Percentiles rank a stretch among this genome's conserved stretches.
Conservation (phyloP, 2,888 invertebrate genomes). For the Synergus gifuensis region DNA sequence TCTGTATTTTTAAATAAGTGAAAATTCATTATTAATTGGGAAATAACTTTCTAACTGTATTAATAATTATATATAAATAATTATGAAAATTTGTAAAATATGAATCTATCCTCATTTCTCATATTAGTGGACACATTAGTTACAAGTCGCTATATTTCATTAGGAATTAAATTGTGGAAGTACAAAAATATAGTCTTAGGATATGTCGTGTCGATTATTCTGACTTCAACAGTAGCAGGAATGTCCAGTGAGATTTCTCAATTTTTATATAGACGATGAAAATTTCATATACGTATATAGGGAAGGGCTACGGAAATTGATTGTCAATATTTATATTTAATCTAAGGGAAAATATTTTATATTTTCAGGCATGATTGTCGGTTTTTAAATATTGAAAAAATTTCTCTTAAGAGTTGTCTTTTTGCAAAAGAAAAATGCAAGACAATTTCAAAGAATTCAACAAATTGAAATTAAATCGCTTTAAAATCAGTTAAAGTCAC, state of each 20-base stretch:
- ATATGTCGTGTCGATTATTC: slow-evolving; percentile 64
- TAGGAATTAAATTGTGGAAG: slow-evolving; percentile 57
- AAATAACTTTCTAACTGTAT: too few species aligned
- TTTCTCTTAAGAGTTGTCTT: too few species aligned
- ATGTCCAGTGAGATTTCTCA: neutral
- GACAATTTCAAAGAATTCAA: too few species aligned
- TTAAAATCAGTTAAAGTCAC: too few species aligned
- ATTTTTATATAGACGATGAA: neutral
- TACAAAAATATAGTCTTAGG: slow-evolving; percentile 73
- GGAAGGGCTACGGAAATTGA: neutral
- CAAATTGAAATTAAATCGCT: too few species aligned
- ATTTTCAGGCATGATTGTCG: neutral
- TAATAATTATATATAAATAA: too few species aligned
- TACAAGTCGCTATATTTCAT: neutral
- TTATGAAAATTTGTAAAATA: too few species aligned
- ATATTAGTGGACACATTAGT: too few species aligned
- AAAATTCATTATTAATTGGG: too few species aligned
- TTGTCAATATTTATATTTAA: neutral
- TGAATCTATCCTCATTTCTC: too few species aligned
- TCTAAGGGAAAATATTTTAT: neutral
- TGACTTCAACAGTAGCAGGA: slow-evolving; percentile 12
- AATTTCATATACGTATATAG: neutral
- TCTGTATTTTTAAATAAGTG: too few species aligned
- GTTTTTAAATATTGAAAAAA: neutral
- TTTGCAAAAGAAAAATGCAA: too few species aligned